phyloP scores from a whole-genome alignment of 2,888 invertebrate genomes.

The Epicampocera succincta region DNA sequence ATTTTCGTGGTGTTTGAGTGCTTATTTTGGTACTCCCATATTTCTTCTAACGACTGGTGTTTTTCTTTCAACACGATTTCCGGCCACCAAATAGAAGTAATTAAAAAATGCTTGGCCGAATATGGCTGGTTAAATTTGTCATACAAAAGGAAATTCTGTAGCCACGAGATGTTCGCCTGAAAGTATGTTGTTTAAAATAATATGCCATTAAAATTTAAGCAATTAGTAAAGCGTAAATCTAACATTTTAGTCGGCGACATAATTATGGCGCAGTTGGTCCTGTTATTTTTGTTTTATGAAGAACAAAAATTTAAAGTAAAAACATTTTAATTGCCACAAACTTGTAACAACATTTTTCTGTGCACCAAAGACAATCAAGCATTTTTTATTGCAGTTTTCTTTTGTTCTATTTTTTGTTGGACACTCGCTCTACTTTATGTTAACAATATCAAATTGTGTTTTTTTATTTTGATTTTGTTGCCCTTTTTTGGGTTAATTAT shows the following conservation, averaged over 20 bases:
- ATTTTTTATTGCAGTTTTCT: too few species aligned
- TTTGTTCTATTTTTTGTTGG: too few species aligned
- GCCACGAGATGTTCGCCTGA: slow-evolving; percentile 3
- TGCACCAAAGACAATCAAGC: too few species aligned
- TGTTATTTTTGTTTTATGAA: too few species aligned
- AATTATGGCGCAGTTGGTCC: slow-evolving; percentile 10
- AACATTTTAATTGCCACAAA: too few species aligned
- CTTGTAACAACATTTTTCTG: too few species aligned
- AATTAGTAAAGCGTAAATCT: slow-evolving; percentile 56
- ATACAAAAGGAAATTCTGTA: neutral
- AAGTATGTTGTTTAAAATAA: slow-evolving; percentile 25
- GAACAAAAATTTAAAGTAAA: too few species aligned
- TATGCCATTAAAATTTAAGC: slow-evolving; percentile 25
- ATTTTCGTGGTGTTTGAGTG: too few species aligned
- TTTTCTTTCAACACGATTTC: neutral
- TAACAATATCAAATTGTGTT: too few species aligned
- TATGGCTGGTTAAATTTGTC: neutral
- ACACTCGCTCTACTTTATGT: too few species aligned
- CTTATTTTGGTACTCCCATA: neutral
- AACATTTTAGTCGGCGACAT: slow-evolving; percentile 33
- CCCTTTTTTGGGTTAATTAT: too few species aligned
- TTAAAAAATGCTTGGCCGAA: neutral
- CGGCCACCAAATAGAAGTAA: neutral
- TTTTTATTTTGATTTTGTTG: too few species aligned
- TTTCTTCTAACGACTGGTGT: neutral